Conservation (phyloP, 1,140 invertebrate species). For the Trachymyrmex septentrionalis region DNA sequence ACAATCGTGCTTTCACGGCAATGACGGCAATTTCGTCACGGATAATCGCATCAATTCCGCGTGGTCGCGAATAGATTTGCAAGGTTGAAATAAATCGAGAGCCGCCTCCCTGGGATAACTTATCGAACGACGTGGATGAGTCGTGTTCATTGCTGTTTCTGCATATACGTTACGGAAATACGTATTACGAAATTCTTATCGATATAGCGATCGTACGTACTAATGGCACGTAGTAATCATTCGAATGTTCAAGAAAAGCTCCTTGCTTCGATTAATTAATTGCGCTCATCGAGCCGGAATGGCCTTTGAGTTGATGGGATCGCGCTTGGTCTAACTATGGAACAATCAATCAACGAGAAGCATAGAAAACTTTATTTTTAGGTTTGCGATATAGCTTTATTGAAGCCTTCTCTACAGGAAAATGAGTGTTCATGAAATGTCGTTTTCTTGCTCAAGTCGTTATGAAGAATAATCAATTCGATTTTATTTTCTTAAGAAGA, state of each 20-base stretch:
- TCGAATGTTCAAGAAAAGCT: slow-evolving; percentile 54
- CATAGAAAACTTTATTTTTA: slow-evolving; percentile 2
- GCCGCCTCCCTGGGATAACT: slow-evolving; percentile 15
- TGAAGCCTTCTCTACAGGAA: not conserved
- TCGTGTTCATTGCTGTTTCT: not conserved
- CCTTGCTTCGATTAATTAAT: slow-evolving; percentile 23
- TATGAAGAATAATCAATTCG: not conserved
- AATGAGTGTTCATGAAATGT: not conserved
- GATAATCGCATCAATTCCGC: not conserved
- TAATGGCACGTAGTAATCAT: slow-evolving; percentile 49
- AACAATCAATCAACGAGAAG: slow-evolving; percentile 12
- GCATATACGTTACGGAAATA: not conserved
- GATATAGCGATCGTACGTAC: not conserved
- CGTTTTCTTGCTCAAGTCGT: not conserved
- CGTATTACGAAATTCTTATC: slow-evolving; percentile 50
- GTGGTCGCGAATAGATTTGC: slow-evolving; percentile 45
- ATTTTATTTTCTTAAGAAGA: not conserved
- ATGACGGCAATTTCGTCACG: not conserved
- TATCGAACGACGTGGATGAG: slow-evolving; percentile 31
- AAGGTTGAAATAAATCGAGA: slow-evolving; percentile 24
- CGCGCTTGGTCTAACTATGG: not conserved
- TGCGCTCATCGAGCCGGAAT: slow-evolving; percentile 8
- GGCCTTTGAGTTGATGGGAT: slow-evolving; percentile 19
- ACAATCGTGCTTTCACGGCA: slow-evolving; percentile 5
- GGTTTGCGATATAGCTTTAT: not conserved